These are phyloP conservation scores for Beris morrisii DNA, from an alignment of 2,888 invertebrate species.

Conservation along the genomic window DNA sequence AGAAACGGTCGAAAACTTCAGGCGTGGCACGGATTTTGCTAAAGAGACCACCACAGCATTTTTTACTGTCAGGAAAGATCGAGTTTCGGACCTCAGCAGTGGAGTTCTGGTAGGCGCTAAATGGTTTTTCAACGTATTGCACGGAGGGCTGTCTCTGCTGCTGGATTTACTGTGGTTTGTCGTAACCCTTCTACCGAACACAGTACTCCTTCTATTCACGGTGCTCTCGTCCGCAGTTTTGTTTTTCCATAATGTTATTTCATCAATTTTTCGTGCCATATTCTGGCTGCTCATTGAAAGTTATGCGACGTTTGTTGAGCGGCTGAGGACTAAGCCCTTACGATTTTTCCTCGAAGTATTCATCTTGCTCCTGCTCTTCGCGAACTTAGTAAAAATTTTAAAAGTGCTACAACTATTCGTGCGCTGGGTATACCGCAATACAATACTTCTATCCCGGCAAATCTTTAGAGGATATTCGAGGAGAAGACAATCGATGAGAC, in stretches of 20 bases:
- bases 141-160: background rate
- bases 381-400: background rate
- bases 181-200: slow-evolving; percentile 2
- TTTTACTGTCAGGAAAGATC: background rate
- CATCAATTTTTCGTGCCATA: background rate
- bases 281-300: background rate
- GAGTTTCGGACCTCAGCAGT: background rate
- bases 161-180: slow-evolving; percentile 10
- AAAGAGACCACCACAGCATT: slow-evolving; percentile 3
- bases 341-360: background rate
- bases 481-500: background rate
- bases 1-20: background rate
- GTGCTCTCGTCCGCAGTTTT: background rate
- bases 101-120: background rate
- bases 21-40: background rate
- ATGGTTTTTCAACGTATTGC: background rate
- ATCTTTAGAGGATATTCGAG: background rate
- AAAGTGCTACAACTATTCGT: background rate
- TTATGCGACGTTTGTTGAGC: background rate
- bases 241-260: background rate
- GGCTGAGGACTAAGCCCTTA: slow-evolving; percentile 3
- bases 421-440: background rate
- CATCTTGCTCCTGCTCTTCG: background rate
- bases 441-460: too few species aligned
- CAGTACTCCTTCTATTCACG: background rate